phyloP scores from a whole-genome alignment of 2,888 invertebrate genomes.

The Nebria salina region DNA sequence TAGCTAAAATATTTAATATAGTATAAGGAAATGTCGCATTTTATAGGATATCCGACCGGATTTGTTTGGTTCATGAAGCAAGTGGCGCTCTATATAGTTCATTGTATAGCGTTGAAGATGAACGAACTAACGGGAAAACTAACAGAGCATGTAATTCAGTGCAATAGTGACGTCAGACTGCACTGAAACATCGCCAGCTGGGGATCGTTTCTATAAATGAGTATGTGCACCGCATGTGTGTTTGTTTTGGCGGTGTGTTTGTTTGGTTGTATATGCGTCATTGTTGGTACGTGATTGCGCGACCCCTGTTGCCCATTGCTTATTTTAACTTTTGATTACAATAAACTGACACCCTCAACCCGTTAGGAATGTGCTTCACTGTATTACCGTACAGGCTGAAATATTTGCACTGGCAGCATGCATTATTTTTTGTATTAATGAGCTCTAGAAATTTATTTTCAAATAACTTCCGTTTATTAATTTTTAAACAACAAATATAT shows the following conservation, averaged over 20 bases:
- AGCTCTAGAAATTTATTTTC: background rate
- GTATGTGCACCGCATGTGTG: constrained; percentile 15
- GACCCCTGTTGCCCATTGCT: background rate
- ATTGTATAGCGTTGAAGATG: background rate
- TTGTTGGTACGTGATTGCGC: background rate
- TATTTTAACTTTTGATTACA: constrained; percentile 42
- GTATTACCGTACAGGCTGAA: background rate
- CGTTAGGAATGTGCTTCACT: background rate
- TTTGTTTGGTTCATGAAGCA: background rate
- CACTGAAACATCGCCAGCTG: constrained; percentile 17
- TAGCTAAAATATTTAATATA: too few relatives aligned
- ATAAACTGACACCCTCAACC: constrained; percentile 20
- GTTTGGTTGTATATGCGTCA: background rate
- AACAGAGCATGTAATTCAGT: constrained; percentile 31
- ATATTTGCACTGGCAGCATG: background rate
- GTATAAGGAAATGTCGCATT: background rate
- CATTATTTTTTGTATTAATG: background rate
- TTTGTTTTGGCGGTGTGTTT: background rate
- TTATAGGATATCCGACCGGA: background rate
- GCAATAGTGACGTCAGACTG: constrained; percentile 25
- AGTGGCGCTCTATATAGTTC: background rate
- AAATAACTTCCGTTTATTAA: too few relatives aligned
- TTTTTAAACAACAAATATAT: too few relatives aligned
- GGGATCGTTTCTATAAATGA: constrained; percentile 21
- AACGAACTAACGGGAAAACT: constrained; percentile 9